A percentile compares a stretch with the other conserved stretches of the same genome.
Conservation (phyloP, 2,113 vertebrate genomes). For the Forbesichthys papilliferus region DNA sequence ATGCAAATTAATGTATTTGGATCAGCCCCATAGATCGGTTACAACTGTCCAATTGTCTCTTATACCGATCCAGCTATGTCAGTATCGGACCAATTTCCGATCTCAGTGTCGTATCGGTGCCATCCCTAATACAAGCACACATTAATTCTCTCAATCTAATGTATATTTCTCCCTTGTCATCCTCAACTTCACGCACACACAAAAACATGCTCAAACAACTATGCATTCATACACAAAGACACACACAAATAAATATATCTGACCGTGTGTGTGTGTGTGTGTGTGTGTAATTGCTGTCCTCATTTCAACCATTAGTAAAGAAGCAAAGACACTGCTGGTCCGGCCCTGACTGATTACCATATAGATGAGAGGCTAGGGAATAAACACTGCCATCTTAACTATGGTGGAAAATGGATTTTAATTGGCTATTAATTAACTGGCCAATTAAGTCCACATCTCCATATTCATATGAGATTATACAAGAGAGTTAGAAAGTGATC, state of each 20-base stretch:
- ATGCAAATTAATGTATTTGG: no score
- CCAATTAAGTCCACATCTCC: slow-evolving; percentile 52
- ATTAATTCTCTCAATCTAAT: no score
- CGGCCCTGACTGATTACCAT: slow-evolving; percentile 52
- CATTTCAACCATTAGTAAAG: not conserved
- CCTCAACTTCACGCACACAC: no score
- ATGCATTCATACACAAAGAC: not conserved
- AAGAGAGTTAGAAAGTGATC: slow-evolving; percentile 16
- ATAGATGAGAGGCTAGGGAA: slow-evolving; percentile 53
- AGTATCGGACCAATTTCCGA: no score
- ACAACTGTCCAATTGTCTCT: no score
- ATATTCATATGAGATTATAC: slow-evolving; percentile 49
- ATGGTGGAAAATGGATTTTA: slow-evolving; percentile 45
- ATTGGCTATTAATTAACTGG: slow-evolving; percentile 64
- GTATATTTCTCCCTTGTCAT: no score
- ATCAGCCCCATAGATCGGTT: no score
- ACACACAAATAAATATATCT: not conserved
- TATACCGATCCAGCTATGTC: no score
- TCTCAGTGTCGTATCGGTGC: no score
- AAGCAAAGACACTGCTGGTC: slow-evolving; percentile 7
- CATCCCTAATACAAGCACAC: no score
- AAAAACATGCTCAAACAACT: no score
- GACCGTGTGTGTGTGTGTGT: no score
- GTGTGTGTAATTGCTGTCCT: not conserved
- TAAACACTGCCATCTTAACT: slow-evolving; percentile 42